Conservation (phyloP, 2,797 vertebrate genomes). For the Tachyglossus aculeatus region DNA sequence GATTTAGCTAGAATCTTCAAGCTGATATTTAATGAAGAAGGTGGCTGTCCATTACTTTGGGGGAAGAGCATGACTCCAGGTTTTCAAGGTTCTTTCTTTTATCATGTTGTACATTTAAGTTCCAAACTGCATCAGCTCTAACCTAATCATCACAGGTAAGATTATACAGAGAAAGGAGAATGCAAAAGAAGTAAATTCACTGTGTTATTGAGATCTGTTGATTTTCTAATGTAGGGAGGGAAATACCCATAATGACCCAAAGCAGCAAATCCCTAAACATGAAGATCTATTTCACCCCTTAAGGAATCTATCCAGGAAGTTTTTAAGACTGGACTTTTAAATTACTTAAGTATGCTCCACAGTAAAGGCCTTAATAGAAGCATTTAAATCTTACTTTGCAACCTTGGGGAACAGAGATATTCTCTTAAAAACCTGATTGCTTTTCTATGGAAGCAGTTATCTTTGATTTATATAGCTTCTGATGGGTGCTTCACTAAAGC, state of each 20-base stretch:
- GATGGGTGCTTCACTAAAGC: conserved; percentile 48
- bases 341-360: conserved; percentile 27
- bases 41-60: neutral
- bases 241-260: neutral
- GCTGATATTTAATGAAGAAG: neutral
- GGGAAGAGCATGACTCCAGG: neutral
- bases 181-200: neutral
- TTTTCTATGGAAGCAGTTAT: conserved; percentile 57
- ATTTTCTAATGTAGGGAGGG: neutral
- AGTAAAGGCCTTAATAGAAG: conserved; percentile 40
- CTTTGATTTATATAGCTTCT: conserved; percentile 64
- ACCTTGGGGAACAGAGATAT: conserved; percentile 39
- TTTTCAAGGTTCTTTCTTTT: neutral
- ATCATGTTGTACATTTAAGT: neutral
- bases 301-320: conserved; percentile 1
- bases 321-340: conserved; percentile 43
- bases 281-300: neutral
- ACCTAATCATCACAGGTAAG: neutral
- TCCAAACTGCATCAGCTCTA: no score
- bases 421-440: conserved; percentile 53
- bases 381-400: conserved; percentile 53
- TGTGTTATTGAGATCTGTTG: conserved; percentile 4
- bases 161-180: neutral
- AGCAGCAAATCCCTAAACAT: conserved; percentile 3
- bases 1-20: conserved; percentile 7